phyloP scores from a whole-genome alignment of 2,888 invertebrate species.

The Heteromyza rotundicornis region DNA sequence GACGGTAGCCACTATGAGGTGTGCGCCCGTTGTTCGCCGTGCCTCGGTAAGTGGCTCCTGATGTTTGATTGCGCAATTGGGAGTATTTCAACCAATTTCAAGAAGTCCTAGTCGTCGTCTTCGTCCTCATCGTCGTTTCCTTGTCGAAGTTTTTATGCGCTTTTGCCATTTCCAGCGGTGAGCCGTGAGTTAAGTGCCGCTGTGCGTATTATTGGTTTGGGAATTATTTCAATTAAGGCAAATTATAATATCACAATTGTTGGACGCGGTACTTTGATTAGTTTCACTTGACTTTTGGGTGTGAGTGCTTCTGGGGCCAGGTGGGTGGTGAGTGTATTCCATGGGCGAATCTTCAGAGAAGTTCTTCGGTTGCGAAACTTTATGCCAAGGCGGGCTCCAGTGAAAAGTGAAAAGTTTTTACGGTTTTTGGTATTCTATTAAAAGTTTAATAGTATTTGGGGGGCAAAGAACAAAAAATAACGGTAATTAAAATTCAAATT shows the following conservation, averaged over 20 bases:
- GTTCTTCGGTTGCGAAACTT: slow-evolving; percentile 3
- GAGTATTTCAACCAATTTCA: slow-evolving; percentile 36
- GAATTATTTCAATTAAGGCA: slow-evolving; percentile 59
- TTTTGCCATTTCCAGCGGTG: slow-evolving; percentile 27
- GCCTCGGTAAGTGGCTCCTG: slow-evolving; percentile 31
- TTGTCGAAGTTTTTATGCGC: neutral
- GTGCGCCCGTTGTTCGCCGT: neutral
- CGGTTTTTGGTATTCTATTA: slow-evolving; percentile 48
- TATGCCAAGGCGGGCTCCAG: slow-evolving; percentile 7
- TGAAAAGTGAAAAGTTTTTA: slow-evolving; percentile 48
- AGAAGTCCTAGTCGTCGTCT: slow-evolving; percentile 37
- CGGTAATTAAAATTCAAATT: slow-evolving; percentile 54
- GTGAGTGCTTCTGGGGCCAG: neutral
- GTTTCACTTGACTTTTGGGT: slow-evolving; percentile 27
- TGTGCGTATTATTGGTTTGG: slow-evolving; percentile 47
- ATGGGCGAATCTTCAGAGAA: neutral
- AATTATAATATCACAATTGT: slow-evolving; percentile 50
- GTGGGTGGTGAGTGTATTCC: neutral
- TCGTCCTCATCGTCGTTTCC: slow-evolving; percentile 14
- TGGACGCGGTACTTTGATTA: slow-evolving; percentile 40
- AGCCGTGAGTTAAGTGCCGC: slow-evolving; percentile 22
- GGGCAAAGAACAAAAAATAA: too few relatives aligned
- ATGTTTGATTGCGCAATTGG: slow-evolving; percentile 55
- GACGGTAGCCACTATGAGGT: slow-evolving; percentile 7
- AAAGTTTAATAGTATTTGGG: slow-evolving; percentile 31